Conservation (phyloP, 2,113 vertebrate genomes). For the Todiramphus chloris region DNA sequence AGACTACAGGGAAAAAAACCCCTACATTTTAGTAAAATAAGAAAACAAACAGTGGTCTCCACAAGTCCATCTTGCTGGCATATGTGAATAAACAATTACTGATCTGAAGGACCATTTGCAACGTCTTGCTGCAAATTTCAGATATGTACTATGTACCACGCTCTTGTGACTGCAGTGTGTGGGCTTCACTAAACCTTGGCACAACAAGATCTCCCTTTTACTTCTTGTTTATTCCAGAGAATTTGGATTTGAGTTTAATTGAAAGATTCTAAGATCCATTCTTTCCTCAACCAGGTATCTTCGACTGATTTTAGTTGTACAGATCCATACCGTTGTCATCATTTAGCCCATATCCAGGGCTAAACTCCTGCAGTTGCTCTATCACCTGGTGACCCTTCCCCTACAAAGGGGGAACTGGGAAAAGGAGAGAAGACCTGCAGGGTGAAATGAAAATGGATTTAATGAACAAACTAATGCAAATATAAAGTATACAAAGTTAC, state of each 20-base stretch:
- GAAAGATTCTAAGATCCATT: not conserved
- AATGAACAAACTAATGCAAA: too few species aligned
- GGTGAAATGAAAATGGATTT: too few species aligned
- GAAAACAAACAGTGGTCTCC: not conserved
- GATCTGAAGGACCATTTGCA: not conserved
- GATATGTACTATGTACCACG: not conserved
- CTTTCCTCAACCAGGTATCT: not conserved
- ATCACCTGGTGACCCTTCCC: too few species aligned
- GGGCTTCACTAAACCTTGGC: not conserved
- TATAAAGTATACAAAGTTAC: too few species aligned
- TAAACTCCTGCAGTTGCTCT: too few species aligned
- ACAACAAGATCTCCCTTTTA: not conserved
- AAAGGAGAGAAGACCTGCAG: too few species aligned
- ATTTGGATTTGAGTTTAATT: not conserved
- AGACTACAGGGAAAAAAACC: fast-evolving
- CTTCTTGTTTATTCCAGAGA: not conserved
- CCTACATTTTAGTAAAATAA: not conserved
- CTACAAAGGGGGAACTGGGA: too few species aligned
- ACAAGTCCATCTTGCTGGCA: not conserved
- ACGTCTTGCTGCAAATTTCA: not conserved
- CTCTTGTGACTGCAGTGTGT: not conserved
- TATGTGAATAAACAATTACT: not conserved
- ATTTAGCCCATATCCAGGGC: too few species aligned
- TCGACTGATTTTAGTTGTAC: not conserved
- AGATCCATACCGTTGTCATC: not conserved